These are phyloP conservation scores for Stichodactyla helianthus DNA, from an alignment of 64 coral and sea anemone genomes.

Conservation along the genomic window DNA sequence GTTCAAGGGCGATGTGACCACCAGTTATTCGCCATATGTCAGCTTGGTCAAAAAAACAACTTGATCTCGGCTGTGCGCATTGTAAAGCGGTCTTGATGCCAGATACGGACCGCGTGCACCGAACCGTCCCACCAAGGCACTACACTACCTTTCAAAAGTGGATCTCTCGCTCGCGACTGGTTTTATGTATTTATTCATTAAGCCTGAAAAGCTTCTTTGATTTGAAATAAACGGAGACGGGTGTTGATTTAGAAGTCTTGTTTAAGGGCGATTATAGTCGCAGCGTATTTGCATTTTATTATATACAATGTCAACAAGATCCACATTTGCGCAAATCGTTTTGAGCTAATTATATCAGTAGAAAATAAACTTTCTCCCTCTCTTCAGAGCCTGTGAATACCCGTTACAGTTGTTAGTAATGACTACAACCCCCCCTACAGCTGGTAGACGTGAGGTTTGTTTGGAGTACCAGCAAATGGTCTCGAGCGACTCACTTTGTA, in stretches of 20 bases:
- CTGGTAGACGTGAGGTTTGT: background rate
- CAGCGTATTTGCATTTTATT: background rate
- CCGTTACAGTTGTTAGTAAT: background rate
- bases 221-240: background rate
- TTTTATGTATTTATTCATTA: background rate
- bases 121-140: background rate
- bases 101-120: background rate
- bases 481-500: background rate
- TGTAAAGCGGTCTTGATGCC: background rate
- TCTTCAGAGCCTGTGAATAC: background rate
- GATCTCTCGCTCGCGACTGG: background rate
- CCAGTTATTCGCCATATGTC: conserved; percentile 6
- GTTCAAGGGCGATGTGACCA: background rate
- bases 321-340: background rate
- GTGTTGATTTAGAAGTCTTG: conserved; percentile 3
- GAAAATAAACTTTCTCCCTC: background rate
- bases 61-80: background rate
- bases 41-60: background rate
- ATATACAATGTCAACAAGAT: background rate
- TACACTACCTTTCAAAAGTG: background rate
- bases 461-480: conserved; percentile 8
- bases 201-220: background rate
- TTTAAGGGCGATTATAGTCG: background rate
- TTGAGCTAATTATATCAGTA: background rate
- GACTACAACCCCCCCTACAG: background rate